Percentiles rank a stretch among this genome's conserved stretches.
Conservation (phyloP, 2,797 vertebrate genomes). For the Allenopithecus nigroviridis region DNA sequence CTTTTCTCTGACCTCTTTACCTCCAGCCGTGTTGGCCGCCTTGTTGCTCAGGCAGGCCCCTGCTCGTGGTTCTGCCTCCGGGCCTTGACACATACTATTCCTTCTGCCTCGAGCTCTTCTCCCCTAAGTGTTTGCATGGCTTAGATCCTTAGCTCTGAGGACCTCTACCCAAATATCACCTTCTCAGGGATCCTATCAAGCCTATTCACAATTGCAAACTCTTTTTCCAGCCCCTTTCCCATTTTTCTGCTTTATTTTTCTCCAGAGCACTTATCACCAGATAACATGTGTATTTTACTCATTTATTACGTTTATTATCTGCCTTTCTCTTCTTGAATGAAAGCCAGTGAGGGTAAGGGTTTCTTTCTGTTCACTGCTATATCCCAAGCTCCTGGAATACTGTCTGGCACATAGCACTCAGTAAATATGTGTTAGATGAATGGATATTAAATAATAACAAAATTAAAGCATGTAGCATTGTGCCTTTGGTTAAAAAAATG, state of each 20-base stretch:
- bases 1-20: background rate
- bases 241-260: background rate
- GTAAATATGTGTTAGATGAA: background rate
- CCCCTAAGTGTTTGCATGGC: background rate
- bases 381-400: background rate
- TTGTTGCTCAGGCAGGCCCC: background rate
- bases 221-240: background rate
- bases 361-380: background rate
- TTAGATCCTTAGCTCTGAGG: background rate
- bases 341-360: background rate
- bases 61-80: background rate
- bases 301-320: background rate
- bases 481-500: background rate
- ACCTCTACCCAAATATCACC: background rate
- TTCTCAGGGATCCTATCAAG: background rate
- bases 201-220: background rate
- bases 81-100: background rate
- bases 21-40: background rate
- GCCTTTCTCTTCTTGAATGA: background rate
- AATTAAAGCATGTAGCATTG: background rate
- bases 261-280: background rate
- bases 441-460: background rate
- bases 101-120: background rate
- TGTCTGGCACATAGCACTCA: background rate
- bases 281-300: background rate